phyloP scores from a whole-genome alignment of 2,113 vertebrate species.

The Stegastes partitus region DNA sequence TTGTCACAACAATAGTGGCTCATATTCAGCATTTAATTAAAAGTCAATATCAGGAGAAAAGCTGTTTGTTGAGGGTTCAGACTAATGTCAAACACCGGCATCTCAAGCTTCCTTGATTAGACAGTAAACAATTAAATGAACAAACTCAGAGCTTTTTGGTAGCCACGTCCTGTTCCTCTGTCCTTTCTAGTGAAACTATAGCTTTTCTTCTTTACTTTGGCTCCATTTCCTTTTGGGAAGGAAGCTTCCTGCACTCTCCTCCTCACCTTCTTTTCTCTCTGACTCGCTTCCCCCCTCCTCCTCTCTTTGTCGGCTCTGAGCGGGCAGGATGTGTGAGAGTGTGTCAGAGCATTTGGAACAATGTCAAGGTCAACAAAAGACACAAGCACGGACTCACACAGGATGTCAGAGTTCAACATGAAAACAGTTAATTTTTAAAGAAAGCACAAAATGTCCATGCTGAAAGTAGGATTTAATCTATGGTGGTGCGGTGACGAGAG shows the following conservation, averaged over 20 bases:
- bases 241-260: constrained; percentile 47
- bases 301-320: constrained; percentile 52
- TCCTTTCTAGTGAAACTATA: constrained; percentile 25
- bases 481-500: neutral
- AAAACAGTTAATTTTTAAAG: constrained; percentile 46
- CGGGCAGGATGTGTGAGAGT: constrained; percentile 75
- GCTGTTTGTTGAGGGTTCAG: neutral
- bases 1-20: constrained; percentile 3
- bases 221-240: constrained; percentile 63
- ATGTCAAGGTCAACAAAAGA: constrained; percentile 71
- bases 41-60: constrained; percentile 2
- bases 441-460: constrained; percentile 21
- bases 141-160: neutral
- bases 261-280: constrained; percentile 40
- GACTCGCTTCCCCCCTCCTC: constrained; percentile 8
- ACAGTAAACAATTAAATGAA: constrained; percentile 19
- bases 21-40: constrained; percentile 6
- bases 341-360: constrained; percentile 68
- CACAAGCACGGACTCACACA: constrained; percentile 27
- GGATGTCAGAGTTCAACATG: constrained; percentile 46
- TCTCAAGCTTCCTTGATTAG: constrained; percentile 19
- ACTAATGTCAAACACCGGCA: neutral
- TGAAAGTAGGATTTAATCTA: neutral
- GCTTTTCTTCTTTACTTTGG: constrained; percentile 57
- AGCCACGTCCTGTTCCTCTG: constrained; percentile 11